Conservation (phyloP, 2,888 invertebrate genomes). For the Tipula lateralis region DNA sequence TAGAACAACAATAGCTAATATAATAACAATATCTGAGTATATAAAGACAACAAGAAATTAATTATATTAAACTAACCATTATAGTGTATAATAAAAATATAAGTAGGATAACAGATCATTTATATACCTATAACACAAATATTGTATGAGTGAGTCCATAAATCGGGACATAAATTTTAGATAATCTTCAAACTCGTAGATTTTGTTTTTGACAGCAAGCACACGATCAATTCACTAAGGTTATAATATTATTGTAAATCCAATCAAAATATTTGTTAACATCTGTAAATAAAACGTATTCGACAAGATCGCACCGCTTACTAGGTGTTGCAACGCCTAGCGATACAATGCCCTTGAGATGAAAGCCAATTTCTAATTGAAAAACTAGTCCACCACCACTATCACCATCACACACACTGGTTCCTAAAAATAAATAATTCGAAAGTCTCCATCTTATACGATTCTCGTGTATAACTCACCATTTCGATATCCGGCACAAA, state of each 20-base stretch:
- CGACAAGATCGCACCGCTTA: constrained; percentile 48
- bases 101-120: not conserved
- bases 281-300: constrained; percentile 52
- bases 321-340: constrained; percentile 34
- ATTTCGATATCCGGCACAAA: constrained; percentile 36
- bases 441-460: no score
- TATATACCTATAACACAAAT: not conserved
- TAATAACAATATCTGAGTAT: not conserved
- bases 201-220: not conserved
- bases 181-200: not conserved
- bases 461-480: constrained; percentile 20
- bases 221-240: not conserved
- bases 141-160: not conserved
- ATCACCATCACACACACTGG: constrained; percentile 53
- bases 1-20: no score
- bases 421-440: constrained; percentile 34
- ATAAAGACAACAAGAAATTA: not conserved
- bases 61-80: not conserved
- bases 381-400: constrained; percentile 52
- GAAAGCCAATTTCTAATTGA: constrained; percentile 30
- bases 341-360: constrained; percentile 36
- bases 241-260: constrained; percentile 36
- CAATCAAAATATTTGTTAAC: constrained; percentile 42
- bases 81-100: not conserved
- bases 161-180: not conserved